These are phyloP conservation scores for Oscheius sp. DNA, from an alignment of 2,888 invertebrate genomes.

Conservation along the genomic window DNA sequence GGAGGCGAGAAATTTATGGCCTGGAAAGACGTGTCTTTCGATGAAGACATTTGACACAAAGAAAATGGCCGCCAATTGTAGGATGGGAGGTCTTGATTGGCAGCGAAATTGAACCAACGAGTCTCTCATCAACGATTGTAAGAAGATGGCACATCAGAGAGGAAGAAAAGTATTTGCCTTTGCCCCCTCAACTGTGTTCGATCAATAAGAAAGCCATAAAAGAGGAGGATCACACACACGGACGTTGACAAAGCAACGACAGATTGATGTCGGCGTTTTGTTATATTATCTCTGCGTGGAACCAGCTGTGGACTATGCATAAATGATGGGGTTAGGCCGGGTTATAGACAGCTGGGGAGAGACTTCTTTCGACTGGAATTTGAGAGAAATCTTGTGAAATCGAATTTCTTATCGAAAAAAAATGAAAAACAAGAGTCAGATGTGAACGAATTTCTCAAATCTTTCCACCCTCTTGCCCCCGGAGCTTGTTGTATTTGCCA, in stretches of 20 bases:
- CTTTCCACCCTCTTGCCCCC: too few relatives aligned
- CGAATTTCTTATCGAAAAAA: too few relatives aligned
- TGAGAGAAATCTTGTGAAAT: constrained; percentile 7
- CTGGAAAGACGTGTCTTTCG: too few relatives aligned
- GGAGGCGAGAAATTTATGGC: not conserved
- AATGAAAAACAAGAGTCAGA: too few relatives aligned
- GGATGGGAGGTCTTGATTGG: constrained; percentile 69
- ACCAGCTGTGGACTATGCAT: not conserved
- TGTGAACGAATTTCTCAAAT: too few relatives aligned
- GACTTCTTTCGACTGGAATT: not conserved
- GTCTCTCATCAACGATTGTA: too few relatives aligned
- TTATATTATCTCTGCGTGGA: not conserved
- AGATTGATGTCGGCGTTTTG: not conserved
- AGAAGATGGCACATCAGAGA: not conserved
- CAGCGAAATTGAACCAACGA: too few relatives aligned
- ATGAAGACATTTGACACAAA: too few relatives aligned
- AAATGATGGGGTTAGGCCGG: not conserved
- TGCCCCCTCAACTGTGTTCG: too few relatives aligned
- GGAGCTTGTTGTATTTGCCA: too few relatives aligned
- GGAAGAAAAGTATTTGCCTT: too few relatives aligned
- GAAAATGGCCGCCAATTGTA: not conserved
- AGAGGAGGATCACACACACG: not conserved
- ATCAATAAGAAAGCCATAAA: not conserved
- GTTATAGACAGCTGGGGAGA: too few relatives aligned
- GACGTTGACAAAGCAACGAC: not conserved